Percentiles rank a stretch among this genome's conserved stretches.
Conservation (phyloP, 2,797 vertebrate genomes). For the Acanthornis magna region DNA sequence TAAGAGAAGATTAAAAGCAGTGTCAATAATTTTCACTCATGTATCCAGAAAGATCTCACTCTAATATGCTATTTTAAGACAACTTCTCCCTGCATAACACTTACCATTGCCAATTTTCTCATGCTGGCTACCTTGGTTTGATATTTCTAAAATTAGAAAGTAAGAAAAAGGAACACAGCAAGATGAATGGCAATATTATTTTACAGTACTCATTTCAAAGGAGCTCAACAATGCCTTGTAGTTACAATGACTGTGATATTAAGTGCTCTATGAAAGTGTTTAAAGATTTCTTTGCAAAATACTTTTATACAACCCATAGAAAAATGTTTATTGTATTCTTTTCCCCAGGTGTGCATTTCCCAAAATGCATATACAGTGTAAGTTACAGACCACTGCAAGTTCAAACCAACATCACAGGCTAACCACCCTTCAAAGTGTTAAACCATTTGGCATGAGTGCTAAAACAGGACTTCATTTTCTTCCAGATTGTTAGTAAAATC, state of each 20-base stretch:
- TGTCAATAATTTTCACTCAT: neutral
- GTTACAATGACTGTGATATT: neutral
- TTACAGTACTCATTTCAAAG: neutral
- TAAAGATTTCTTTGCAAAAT: neutral
- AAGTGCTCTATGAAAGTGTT: neutral
- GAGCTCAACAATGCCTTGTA: neutral
- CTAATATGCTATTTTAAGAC: neutral
- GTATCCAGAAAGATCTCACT: neutral
- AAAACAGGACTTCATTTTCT: neutral
- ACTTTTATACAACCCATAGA: neutral
- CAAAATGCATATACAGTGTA: neutral
- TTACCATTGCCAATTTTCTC: neutral
- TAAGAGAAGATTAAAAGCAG: neutral
- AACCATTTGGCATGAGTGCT: neutral
- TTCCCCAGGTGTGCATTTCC: neutral
- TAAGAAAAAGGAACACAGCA: neutral
- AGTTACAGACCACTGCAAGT: neutral
- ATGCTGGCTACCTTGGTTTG: neutral
- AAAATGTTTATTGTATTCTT: neutral
- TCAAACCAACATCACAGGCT: neutral
- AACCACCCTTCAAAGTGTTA: neutral
- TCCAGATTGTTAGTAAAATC: neutral
- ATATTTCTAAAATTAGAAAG: neutral
- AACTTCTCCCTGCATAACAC: neutral
- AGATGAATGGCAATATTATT: neutral